Evolutionary conservation across 2,113 vertebrate genomes (phyloP), one percentile per base, ranked within the genome.

Genomic region (Egretta garzetta): DNA sequence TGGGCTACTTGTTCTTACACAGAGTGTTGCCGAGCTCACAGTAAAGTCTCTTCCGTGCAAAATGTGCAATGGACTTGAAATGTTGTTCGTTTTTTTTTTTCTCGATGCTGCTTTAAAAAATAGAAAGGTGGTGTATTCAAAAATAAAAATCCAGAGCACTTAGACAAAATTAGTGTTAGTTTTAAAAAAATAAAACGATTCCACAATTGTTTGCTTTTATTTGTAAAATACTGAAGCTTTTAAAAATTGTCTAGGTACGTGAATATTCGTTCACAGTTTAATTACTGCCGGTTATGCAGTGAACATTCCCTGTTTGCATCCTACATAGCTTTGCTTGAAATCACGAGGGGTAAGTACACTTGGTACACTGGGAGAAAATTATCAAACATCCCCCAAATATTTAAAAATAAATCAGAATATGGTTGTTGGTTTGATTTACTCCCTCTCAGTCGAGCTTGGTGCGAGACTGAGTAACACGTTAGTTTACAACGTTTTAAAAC

Each of bases 401-500:
- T 89, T 94, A 33, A 89, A 94, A 91, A 2, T 49, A 68, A 66
- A 79, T 37, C 16, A 5, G 49, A 74, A 45, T 59, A 33, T 0
- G 6, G 13, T 41, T 58, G 58, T 37, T 72, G 32, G 18, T 89
- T 89, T 73, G 80, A 70, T 87, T 70, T 32, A 58, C 41, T 15
- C 70, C 0, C 10, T 64, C 94, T 27, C 76, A 27, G 45, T 0
- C 0, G 63, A 90, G 37, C 45, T 67, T 4, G 60, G 39, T 81
- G 76, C 16, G 8, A 82, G 68, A 4, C 90, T 8, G 33, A 92
- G 43, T 15, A 53, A 63, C 64, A 32, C 74, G 0, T 70, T 56
- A 22, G 85, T 86, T 92, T 66, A 73, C 75, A 88, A 19, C 5
- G 12, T 73, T 93, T 90, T 71, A 88, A 93, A 92, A 77, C 73